A percentile compares a stretch with the other conserved stretches of the same genome.
Conservation (phyloP, 2,797 vertebrate species). For the Liasis olivaceus region DNA sequence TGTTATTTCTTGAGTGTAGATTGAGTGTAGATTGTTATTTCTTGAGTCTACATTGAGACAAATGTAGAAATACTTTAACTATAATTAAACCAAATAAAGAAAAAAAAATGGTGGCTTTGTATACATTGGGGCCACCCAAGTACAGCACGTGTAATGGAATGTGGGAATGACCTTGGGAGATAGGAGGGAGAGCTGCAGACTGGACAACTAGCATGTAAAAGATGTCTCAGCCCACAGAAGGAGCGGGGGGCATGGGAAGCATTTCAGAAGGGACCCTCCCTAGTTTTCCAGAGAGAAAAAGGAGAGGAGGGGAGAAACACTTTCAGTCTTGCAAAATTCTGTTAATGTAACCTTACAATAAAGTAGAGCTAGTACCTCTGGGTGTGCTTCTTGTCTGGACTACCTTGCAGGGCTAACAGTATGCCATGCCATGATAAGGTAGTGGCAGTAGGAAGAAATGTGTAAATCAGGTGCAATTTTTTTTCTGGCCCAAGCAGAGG, state of each 20-base stretch:
- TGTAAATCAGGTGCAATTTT: neutral
- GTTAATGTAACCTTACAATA: neutral
- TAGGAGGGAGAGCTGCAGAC: neutral
- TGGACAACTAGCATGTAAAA: neutral
- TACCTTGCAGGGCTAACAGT: neutral
- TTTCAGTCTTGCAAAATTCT: neutral
- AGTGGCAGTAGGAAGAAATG: neutral
- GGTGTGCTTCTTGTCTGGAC: neutral
- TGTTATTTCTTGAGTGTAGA: neutral
- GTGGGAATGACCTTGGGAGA: neutral
- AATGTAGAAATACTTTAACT: neutral
- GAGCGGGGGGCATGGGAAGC: neutral
- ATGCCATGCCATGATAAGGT: neutral
- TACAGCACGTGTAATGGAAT: neutral
- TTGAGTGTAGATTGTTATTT: neutral
- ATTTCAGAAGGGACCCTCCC: neutral
- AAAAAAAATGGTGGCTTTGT: neutral
- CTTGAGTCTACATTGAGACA: neutral
- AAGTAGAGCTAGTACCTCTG: neutral
- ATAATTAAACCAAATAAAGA: neutral
- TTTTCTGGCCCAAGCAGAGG: neutral
- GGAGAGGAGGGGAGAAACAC: neutral
- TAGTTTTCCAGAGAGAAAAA: neutral
- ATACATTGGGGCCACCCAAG: neutral
- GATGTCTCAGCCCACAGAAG: neutral